Percentiles rank a stretch among this genome's conserved stretches.
Evolutionary conservation across 2,797 vertebrate genomes (phyloP).

Genomic region (Lagocephalus sceleratus): DNA sequence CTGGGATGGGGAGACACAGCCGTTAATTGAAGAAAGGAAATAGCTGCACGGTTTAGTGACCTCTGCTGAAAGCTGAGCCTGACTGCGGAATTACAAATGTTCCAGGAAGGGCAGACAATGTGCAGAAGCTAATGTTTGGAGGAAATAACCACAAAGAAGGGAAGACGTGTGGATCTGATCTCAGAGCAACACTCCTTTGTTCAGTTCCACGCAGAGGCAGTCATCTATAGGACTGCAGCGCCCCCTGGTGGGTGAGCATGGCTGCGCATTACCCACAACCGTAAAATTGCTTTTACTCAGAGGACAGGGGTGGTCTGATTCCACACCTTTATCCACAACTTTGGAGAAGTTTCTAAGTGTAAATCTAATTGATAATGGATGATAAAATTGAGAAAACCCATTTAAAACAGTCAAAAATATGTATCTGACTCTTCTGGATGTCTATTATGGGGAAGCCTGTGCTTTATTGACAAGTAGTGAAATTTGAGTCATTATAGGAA

Average conservation of each 20-base stretch:
- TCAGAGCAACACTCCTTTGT: slow-evolving; percentile 15
- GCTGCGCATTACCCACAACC: neutral
- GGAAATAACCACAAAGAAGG: neutral
- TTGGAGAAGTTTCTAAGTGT: too few species aligned
- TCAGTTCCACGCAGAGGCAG: neutral
- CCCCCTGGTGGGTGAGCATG: slow-evolving; percentile 63
- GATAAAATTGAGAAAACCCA: too few species aligned
- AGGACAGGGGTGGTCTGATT: too few species aligned
- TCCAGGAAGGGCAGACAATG: neutral
- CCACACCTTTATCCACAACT: too few species aligned
- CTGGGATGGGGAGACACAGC: slow-evolving; percentile 50
- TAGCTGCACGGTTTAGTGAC: slow-evolving; percentile 47
- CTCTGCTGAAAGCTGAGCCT: slow-evolving; percentile 27
- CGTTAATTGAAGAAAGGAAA: slow-evolving; percentile 60
- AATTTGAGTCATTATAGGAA: too few species aligned
- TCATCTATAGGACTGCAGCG: slow-evolving; percentile 36
- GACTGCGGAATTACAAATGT: slow-evolving; percentile 30
- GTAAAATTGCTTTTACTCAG: too few species aligned
- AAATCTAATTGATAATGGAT: too few species aligned
- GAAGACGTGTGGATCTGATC: neutral
- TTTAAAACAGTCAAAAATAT: too few species aligned
- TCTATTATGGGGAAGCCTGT: too few species aligned
- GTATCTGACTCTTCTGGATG: too few species aligned
- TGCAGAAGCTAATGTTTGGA: neutral
- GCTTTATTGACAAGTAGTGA: too few species aligned